Evolutionary conservation across 2,797 vertebrate species (phyloP).

Genomic region (Gorsachius magnificus): DNA sequence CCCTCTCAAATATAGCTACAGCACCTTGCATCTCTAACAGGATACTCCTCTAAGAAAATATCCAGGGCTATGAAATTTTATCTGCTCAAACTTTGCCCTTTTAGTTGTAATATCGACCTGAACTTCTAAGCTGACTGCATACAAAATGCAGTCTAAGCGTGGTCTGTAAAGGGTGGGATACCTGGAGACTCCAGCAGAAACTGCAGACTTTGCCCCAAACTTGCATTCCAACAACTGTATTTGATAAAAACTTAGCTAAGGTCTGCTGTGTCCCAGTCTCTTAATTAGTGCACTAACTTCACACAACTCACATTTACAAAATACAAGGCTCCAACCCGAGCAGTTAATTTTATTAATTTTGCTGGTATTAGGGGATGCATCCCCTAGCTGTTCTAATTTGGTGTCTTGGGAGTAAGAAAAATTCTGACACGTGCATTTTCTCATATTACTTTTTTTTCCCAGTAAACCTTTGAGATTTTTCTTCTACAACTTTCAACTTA

Average conservation of each 20-base stretch:
- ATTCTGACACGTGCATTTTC: background rate
- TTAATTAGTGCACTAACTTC: background rate
- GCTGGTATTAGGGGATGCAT: background rate
- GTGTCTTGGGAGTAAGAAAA: background rate
- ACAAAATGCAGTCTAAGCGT: background rate
- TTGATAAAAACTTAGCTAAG: background rate
- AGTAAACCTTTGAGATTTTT: background rate
- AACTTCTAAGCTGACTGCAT: background rate
- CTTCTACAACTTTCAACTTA: background rate
- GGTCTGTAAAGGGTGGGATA: background rate
- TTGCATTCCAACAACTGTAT: background rate
- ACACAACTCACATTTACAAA: background rate
- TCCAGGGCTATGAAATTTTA: background rate
- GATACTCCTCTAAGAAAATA: background rate
- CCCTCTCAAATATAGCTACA: background rate
- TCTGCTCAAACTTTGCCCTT: background rate
- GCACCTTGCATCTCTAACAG: background rate
- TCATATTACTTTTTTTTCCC: background rate
- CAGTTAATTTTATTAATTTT: background rate
- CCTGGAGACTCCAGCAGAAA: background rate
- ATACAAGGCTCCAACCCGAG: background rate
- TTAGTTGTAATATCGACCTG: background rate
- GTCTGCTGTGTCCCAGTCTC: background rate
- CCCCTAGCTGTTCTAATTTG: background rate
- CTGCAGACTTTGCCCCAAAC: background rate